phyloP scores from a whole-genome alignment of 2,113 vertebrate genomes.

The Chaetops frenatus region DNA sequence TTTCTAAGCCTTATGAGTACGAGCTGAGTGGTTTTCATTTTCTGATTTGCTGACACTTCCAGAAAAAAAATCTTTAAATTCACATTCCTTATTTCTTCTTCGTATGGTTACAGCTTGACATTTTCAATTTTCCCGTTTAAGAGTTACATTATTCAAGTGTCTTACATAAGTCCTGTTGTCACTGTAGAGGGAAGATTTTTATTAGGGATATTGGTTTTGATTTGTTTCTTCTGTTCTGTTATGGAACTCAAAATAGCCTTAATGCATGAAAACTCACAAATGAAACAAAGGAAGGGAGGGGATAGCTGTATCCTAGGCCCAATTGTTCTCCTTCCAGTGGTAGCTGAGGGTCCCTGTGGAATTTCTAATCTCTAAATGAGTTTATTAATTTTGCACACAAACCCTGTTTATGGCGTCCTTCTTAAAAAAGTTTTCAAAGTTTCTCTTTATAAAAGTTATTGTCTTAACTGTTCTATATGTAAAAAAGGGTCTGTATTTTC shows the following conservation, averaged over 20 bases:
- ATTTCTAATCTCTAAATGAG: neutral
- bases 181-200: neutral
- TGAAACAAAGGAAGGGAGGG: neutral
- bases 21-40: neutral
- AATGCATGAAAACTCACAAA: neutral
- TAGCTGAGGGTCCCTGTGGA: neutral
- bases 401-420: neutral
- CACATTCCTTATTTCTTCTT: neutral
- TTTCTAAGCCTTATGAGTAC: neutral
- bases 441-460: neutral
- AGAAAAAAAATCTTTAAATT: neutral
- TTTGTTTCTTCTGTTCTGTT: neutral
- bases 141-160: neutral
- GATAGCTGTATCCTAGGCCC: neutral
- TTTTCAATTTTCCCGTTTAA: neutral
- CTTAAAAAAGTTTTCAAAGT: neutral
- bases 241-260: neutral
- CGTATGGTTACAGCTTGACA: neutral
- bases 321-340: neutral
- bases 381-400: neutral
- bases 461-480: neutral
- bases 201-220: neutral
- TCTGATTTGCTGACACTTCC: neutral
- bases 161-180: neutral
- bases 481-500: neutral